Base-by-base conservation (phyloP, 2,797 vertebrate genomes). In the Eospalax fontanierii region DNA sequence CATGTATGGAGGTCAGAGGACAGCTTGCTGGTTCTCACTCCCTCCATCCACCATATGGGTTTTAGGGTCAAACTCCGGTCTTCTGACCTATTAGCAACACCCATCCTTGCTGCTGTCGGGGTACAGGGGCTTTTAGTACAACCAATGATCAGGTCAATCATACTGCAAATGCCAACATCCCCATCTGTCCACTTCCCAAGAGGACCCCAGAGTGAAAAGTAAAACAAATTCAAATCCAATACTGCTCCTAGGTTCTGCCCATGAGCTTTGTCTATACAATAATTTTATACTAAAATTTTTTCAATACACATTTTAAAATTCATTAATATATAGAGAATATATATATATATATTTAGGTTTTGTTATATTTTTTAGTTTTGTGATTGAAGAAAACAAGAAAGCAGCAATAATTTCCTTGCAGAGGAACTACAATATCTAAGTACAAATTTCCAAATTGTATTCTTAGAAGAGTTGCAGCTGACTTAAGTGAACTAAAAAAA, bases 291-390 rank as follows among this genome's bases (percentile, higher is more conserved):
- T 65, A 89, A 83, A 61, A 54, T 89, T 68, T 24, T 18, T 70
- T 59, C 61, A 35, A 30, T 35, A 19, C 54, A 40, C 2, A 19
- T 83, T 89, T 95, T 89, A 87, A 40, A 90, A 63, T 70, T 92
- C 30, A 75, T 89, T 15, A 57, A 11, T 57, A 73, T 5, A 65
- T 43, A 91, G 21, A 73, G n/a, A 74, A 95, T n/a, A n/a, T n/a
- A n/a, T n/a, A n/a, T n/a, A n/a, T n/a, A n/a, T n/a, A 84, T 24
- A 50, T 71, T 33, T 79, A 9, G 0, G 18, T 43, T 61, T 90
- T 87, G 28, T 83, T 38, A 43, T 24, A 15, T 61, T 82, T 73
- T 65, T 74, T 6, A 59, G 28, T 89, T 76, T 78, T 68, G 9
- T 68, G n/a, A 89, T 40, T 79, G 4, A 87, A 61, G 35, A 73